Conservation (phyloP, 2,797 vertebrate genomes). For the Acomys russatus region DNA sequence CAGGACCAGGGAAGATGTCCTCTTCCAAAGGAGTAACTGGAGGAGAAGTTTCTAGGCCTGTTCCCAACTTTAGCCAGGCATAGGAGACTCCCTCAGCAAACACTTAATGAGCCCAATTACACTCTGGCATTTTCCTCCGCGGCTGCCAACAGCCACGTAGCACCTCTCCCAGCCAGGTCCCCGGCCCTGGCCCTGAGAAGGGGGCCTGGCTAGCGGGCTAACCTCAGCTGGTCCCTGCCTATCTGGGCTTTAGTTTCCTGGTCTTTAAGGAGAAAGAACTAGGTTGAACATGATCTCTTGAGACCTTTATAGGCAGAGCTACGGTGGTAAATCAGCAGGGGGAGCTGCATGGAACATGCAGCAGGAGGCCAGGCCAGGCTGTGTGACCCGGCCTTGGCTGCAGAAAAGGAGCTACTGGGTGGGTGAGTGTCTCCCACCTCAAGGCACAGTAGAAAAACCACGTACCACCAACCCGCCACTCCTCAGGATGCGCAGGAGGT, state of each 20-base stretch:
- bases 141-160: constrained; percentile 51
- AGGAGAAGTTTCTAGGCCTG: constrained; percentile 61
- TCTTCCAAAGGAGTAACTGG: background rate
- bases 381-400: background rate
- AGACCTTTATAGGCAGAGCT: background rate
- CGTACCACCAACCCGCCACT: background rate
- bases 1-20: background rate
- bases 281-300: constrained; percentile 34
- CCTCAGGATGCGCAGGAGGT: background rate
- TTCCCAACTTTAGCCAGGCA: constrained; percentile 1
- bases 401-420: background rate
- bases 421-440: too few relatives aligned
- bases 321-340: background rate
- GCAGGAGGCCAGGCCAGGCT: background rate
- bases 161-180: background rate
- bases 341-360: background rate
- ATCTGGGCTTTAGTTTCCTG: background rate
- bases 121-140: background rate
- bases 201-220: constrained; percentile 8
- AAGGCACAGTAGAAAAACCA: background rate
- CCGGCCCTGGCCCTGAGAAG: constrained; percentile 24
- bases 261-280: constrained; percentile 45
- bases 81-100: constrained; percentile 64
- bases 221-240: constrained; percentile 18
- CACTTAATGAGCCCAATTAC: constrained; percentile 74